phyloP scores from a whole-genome alignment of 2,888 invertebrate genomes.

The Anaspis maculata region DNA sequence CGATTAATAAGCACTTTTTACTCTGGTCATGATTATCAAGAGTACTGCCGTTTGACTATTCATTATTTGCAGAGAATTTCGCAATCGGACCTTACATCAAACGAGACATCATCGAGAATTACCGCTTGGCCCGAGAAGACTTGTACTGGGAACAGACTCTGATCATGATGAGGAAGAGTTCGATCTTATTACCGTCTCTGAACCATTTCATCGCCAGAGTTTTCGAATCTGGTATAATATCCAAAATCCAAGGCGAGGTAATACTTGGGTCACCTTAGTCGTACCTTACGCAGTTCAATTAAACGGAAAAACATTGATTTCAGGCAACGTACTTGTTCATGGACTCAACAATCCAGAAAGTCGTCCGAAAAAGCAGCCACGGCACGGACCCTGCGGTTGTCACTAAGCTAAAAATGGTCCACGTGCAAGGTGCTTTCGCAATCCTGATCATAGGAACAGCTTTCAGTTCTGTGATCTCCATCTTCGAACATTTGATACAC shows the following conservation, averaged over 20 bases:
- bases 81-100: constrained; percentile 9
- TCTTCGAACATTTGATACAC: too few relatives aligned
- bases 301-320: neutral
- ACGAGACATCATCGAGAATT: constrained; percentile 5
- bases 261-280: neutral
- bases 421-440: constrained; percentile 10
- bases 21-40: neutral
- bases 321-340: constrained; percentile 7
- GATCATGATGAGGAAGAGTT: constrained; percentile 8
- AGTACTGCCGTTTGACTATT: constrained; percentile 4
- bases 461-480: too few relatives aligned
- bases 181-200: constrained; percentile 6
- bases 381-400: constrained; percentile 8
- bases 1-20: constrained; percentile 6
- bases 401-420: constrained; percentile 8
- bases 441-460: constrained; percentile 6
- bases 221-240: constrained; percentile 7
- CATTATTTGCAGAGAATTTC: constrained; percentile 5
- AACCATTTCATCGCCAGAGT: constrained; percentile 7
- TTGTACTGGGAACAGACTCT: constrained; percentile 10
- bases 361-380: constrained; percentile 5
- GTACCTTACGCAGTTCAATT: neutral
- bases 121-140: constrained; percentile 10
- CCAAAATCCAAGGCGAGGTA: constrained; percentile 10
- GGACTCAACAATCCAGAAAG: constrained; percentile 9